Evolutionary conservation across 2,888 invertebrate species (phyloP).

Genomic region (Noctua janthe): DNA sequence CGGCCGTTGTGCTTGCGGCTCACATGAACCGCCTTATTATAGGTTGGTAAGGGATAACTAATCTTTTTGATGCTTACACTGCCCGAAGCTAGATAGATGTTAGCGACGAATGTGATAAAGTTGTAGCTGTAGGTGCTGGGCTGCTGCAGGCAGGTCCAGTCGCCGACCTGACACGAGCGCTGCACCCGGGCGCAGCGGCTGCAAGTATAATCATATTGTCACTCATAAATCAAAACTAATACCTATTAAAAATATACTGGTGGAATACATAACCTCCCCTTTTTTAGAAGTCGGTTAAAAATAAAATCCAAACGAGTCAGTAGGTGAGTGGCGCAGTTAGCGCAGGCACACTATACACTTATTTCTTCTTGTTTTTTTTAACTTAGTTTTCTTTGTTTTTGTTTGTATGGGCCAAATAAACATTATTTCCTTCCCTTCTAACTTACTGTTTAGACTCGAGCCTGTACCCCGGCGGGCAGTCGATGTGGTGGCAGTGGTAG

Average conservation of each 20-base stretch:
- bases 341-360: no score
- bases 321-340: no score
- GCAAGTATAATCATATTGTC: background rate
- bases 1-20: background rate
- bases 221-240: background rate
- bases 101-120: slow-evolving; percentile 97
- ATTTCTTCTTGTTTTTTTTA: no score
- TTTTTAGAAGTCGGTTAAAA: no score
- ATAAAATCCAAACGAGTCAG: no score
- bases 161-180: slow-evolving; percentile 93
- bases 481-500: slow-evolving; percentile 96
- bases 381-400: no score
- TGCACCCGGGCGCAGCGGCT: slow-evolving; percentile 95
- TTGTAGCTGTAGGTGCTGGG: slow-evolving; percentile 97
- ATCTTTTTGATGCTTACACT: slow-evolving; percentile 77
- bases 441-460: slow-evolving; percentile 96
- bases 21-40: background rate
- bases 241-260: background rate
- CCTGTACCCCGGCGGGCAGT: slow-evolving; percentile 96
- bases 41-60: background rate
- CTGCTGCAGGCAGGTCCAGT: slow-evolving; percentile 93
- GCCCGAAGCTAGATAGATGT: slow-evolving; percentile 92
- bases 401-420: no score
- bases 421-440: background rate
- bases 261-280: background rate